Conservation (phyloP, 2,113 vertebrate genomes). For the Tupaia tana region DNA sequence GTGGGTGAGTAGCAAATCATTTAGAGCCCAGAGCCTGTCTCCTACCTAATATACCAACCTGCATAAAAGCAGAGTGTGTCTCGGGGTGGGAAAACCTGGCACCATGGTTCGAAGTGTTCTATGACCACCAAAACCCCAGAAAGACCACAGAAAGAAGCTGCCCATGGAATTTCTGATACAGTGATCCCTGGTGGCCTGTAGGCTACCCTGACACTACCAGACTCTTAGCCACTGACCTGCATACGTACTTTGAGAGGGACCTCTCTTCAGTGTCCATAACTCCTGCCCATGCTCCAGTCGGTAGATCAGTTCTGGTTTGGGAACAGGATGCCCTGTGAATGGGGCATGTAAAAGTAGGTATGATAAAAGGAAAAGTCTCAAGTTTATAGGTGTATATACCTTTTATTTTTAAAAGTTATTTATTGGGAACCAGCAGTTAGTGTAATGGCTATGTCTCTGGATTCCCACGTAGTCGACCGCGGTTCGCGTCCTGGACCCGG, state of each 20-base stretch:
- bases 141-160: not conserved
- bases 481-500: too few relatives aligned
- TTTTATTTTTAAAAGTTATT: not conserved
- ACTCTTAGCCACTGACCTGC: slow-evolving; percentile 33
- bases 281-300: not conserved
- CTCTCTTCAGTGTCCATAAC: not conserved
- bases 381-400: not conserved
- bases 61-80: not conserved
- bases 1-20: not conserved
- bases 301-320: slow-evolving; percentile 22
- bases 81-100: not conserved
- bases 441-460: too few relatives aligned
- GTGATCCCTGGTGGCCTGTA: not conserved
- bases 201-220: not conserved
- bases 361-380: not conserved
- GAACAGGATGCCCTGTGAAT: slow-evolving; percentile 32
- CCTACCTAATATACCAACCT: not conserved
- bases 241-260: not conserved
- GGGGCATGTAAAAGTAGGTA: not conserved
- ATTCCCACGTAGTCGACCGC: too few relatives aligned
- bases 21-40: not conserved
- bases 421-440: too few relatives aligned
- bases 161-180: not conserved
- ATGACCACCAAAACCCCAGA: not conserved
- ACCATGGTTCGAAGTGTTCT: not conserved